Percentiles rank a stretch among this genome's conserved stretches.
Evolutionary conservation across 2,888 invertebrate genomes (phyloP).

Genomic region (Tortricodes alternella): DNA sequence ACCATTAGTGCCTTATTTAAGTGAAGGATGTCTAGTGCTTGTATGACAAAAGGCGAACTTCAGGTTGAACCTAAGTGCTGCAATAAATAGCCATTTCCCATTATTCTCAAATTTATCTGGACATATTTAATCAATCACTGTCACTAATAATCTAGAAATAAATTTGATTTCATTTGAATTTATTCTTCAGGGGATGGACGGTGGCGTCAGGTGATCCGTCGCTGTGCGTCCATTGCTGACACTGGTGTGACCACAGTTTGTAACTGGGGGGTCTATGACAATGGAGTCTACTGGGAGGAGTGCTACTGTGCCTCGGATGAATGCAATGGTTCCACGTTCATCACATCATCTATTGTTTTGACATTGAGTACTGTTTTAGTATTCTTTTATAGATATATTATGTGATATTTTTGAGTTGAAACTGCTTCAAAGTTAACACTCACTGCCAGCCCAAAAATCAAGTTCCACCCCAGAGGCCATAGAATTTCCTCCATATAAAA

Average conservation of each 20-base stretch:
- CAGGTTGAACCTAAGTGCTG: no score
- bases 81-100: no score
- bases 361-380: conserved; percentile 37
- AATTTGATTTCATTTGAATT: not conserved
- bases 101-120: not conserved
- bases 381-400: conserved; percentile 26
- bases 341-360: conserved; percentile 48
- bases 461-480: no score
- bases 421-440: conserved; percentile 8
- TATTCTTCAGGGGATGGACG: conserved; percentile 92
- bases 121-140: not conserved
- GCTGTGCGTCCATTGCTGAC: conserved; percentile 95
- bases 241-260: conserved; percentile 97
- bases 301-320: conserved; percentile 97
- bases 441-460: no score
- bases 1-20: no score
- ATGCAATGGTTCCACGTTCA: conserved; percentile 85
- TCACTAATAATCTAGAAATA: not conserved
- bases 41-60: no score
- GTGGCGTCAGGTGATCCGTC: conserved; percentile 94
- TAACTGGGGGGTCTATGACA: conserved; percentile 97
- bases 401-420: conserved; percentile 32
- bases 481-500: no score
- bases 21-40: no score
- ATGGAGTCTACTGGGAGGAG: conserved; percentile 98